Evolutionary conservation across 1,140 invertebrate genomes (phyloP).

Genomic region (Drosophila oshimai): DNA sequence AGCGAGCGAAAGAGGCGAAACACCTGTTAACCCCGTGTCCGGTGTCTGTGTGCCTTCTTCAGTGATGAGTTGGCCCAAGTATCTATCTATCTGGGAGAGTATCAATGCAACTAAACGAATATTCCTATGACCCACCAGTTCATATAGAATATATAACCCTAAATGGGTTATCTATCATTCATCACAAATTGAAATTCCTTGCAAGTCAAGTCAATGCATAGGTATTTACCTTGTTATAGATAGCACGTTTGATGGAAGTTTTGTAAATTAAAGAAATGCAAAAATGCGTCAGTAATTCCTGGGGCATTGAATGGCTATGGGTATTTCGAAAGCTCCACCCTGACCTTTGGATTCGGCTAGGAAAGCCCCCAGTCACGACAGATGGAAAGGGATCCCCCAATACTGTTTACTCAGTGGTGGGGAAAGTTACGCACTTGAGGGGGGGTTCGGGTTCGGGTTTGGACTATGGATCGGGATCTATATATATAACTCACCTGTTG

Average conservation of each 20-base stretch:
- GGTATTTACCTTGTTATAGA: neutral
- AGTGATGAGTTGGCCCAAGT: conserved; percentile 22
- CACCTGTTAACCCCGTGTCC: conserved; percentile 72
- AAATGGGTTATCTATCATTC: conserved; percentile 6
- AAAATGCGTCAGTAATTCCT: neutral
- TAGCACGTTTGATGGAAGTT: neutral
- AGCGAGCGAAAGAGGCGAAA: conserved; percentile 40
- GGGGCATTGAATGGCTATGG: neutral
- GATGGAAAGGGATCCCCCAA: neutral
- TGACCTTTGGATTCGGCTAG: conserved; percentile 3
- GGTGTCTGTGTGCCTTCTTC: conserved; percentile 11
- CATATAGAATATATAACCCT: neutral
- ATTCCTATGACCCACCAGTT: too few species aligned
- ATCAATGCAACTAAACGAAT: too few species aligned
- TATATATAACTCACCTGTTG: conserved; percentile 1
- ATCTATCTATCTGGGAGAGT: neutral
- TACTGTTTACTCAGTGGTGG: conserved; percentile 20
- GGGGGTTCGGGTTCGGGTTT: neutral
- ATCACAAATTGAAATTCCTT: neutral
- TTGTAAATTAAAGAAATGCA: neutral
- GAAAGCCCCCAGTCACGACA: neutral
- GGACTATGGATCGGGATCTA: neutral
- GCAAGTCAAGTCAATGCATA: neutral
- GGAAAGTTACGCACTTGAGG: conserved; percentile 40
- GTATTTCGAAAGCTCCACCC: conserved; percentile 28